A percentile compares a stretch with the other conserved stretches of the same genome.
phyloP scores from a whole-genome alignment of 2,113 vertebrate species.

The Suricata suricatta region DNA sequence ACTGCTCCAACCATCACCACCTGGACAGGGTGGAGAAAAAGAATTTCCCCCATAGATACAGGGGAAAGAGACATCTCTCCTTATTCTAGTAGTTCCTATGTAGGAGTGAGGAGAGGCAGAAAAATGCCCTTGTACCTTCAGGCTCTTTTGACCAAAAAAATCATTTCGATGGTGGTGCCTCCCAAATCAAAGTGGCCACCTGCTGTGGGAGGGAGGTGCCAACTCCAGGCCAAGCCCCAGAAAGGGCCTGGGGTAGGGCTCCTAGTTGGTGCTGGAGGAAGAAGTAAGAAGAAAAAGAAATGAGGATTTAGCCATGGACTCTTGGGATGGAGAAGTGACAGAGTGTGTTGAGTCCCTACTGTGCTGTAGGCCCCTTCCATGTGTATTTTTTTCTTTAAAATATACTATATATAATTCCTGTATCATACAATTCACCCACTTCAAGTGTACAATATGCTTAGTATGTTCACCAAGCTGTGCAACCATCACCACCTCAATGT shows the following conservation, averaged over 20 bases:
- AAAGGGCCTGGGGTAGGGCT: background rate
- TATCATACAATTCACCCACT: too few species aligned
- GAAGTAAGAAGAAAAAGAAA: background rate
- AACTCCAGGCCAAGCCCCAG: background rate
- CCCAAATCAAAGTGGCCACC: background rate
- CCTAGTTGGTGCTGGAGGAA: background rate
- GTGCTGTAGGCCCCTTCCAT: rapidly evolving
- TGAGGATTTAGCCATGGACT: background rate
- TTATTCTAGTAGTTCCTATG: rapidly evolving
- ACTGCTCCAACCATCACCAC: rapidly evolving
- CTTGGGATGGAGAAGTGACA: rapidly evolving
- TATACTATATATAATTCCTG: background rate
- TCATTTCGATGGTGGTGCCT: background rate
- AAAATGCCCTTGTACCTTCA: background rate
- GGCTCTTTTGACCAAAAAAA: background rate
- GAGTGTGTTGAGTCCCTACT: too few species aligned
- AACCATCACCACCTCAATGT: background rate
- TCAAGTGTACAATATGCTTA: background rate
- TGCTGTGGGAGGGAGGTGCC: background rate
- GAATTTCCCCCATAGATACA: background rate
- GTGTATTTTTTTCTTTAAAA: background rate
- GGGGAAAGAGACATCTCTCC: background rate
- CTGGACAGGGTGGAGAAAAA: background rate
- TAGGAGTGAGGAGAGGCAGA: background rate
- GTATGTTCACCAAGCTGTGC: background rate